Evolutionary conservation across 23 tunicate genomes (phyloP), one percentile per base, ranked within the genome.

Genomic region (Corella eumyota): DNA sequence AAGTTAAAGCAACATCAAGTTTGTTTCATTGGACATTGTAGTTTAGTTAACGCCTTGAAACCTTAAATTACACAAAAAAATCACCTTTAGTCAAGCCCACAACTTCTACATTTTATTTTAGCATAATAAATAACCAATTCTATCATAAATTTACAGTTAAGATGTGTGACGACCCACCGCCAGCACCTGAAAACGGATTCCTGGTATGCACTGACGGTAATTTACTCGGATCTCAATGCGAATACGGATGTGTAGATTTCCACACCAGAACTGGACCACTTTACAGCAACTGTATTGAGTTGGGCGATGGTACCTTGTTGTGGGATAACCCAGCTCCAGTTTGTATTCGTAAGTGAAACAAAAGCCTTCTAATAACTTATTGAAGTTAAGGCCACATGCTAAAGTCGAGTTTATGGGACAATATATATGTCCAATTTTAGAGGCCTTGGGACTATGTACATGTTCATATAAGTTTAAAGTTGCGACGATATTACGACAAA

Each of bases 201-300:
- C 53, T 46, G 25, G 65, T 67, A 1, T 86, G 95, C 60, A 65
- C 75, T n/a, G 71, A 86, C 59, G 95, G 67, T 4, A 71, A 66
- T 34, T 60, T 72, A 27, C 58, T 86, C 34, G 86, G 86, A 2
- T 86, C 95, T n/a, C 56, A 52, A 11, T 86, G 95, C 60, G 76
- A 69, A 32, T 86, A 69, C 75, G 68, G 59, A 5, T 86, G 95
- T 44, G 66, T 71, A 38, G 73, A 56, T 7, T 77, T 30, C 70
- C 81, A 86, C 60, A 62, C 77, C 23, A 47, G 73, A 19, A 64
- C 66, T 26, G 95, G 95, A 37, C 75, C 95, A 0, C 54, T 32
- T 3, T 23, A 25, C 51, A 61, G 69, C 60, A 51, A 26, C 1
- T 86, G 95, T 30, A 36, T 77, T 4, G 76, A 77, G 47, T 34